Evolutionary conservation across 2,797 vertebrate genomes (phyloP).

Genomic region (Morus bassanus): DNA sequence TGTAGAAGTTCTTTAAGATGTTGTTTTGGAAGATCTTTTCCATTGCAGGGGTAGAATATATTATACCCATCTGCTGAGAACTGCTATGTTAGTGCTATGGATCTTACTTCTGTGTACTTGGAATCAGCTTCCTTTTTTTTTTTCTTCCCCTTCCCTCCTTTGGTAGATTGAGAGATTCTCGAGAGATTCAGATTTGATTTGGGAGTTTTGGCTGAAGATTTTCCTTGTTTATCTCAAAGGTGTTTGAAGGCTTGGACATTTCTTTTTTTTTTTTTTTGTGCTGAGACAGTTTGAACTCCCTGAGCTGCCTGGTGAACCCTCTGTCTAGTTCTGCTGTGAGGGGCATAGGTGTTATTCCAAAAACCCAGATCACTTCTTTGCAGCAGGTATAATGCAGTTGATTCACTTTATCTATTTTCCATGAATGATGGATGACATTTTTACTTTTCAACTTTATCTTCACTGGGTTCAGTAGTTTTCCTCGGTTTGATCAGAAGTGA

Average conservation of each 20-base stretch:
- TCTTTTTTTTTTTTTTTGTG: not conserved
- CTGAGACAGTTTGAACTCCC: not conserved
- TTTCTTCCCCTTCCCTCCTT: not conserved
- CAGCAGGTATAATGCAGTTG: not conserved
- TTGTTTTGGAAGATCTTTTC: not conserved
- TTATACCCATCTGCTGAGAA: not conserved
- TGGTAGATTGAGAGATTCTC: not conserved
- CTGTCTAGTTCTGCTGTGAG: not conserved
- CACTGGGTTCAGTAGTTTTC: not conserved
- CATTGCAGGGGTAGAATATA: not conserved
- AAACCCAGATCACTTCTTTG: not conserved
- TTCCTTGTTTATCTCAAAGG: not conserved
- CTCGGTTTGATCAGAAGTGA: not conserved
- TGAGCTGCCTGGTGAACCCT: not conserved
- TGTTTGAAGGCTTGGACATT: not conserved
- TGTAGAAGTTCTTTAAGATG: not conserved
- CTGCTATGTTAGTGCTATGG: not conserved
- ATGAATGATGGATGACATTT: not conserved
- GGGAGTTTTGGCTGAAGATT: not conserved
- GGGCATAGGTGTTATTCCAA: not conserved
- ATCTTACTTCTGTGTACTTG: accelerated
- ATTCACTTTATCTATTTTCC: not conserved
- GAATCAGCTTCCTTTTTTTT: accelerated
- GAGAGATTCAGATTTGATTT: not conserved
- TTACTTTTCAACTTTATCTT: not conserved